Conservation (phyloP, 2,888 invertebrate genomes). For the Conus canariensis region DNA sequence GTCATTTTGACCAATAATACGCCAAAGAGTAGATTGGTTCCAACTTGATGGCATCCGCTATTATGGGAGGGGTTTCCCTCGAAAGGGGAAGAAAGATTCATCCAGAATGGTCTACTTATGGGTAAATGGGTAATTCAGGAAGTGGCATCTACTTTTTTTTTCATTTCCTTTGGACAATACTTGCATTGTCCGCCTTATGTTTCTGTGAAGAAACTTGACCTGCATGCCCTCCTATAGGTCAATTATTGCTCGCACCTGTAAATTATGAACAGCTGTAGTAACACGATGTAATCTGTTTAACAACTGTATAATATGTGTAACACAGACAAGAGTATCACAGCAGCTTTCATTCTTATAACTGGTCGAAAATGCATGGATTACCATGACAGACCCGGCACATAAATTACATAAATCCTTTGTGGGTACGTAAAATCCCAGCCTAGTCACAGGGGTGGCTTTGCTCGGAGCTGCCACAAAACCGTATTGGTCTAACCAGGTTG, state of each 20-base stretch:
- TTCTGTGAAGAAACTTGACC: background rate
- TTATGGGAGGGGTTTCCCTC: background rate
- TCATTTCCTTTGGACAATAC: no score
- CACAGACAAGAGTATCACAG: no score
- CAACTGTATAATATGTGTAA: no score
- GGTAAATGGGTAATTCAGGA: background rate
- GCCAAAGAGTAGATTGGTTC: conserved; percentile 28
- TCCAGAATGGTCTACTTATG: background rate
- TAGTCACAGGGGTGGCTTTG: no score
- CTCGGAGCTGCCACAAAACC: no score
- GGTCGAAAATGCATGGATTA: no score
- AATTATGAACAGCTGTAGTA: background rate
- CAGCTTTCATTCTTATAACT: no score
- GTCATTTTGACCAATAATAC: conserved; percentile 49
- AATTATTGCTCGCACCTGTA: background rate
- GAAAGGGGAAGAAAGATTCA: background rate
- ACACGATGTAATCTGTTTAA: no score
- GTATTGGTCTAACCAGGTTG: no score
- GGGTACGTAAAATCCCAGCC: no score
- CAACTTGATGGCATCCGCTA: conserved; percentile 8
- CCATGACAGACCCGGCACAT: no score
- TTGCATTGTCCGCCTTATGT: background rate
- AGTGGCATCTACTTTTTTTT: background rate
- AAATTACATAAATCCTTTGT: no score
- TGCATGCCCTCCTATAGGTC: background rate